Conservation (phyloP, 92 coral and sea anemone genomes). For the Pocillopora meandrina region DNA sequence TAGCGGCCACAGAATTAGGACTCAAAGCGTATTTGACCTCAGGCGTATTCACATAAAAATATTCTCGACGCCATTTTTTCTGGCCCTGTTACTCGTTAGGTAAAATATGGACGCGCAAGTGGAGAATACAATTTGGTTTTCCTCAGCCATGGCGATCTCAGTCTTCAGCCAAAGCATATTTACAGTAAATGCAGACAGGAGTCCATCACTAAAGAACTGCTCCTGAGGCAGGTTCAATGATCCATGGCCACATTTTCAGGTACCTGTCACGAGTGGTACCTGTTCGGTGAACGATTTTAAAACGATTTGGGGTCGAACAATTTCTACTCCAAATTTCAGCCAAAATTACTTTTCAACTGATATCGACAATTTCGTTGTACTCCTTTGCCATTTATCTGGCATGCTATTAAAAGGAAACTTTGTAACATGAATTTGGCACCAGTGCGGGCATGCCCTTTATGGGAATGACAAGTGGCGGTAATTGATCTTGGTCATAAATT, state of each 20-base stretch:
- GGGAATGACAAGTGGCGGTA: slow-evolving; percentile 10
- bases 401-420: neutral
- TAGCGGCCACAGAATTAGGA: too few species aligned
- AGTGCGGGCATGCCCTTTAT: neutral
- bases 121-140: too few species aligned
- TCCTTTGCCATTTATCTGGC: neutral
- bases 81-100: too few species aligned
- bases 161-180: too few species aligned
- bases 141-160: too few species aligned
- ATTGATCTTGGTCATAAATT: slow-evolving; percentile 31
- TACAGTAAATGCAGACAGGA: too few species aligned
- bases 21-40: too few species aligned
- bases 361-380: neutral
- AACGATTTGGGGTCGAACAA: slow-evolving; percentile 1
- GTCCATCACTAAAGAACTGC: neutral
- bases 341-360: neutral
- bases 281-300: neutral
- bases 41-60: too few species aligned
- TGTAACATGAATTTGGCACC: neutral
- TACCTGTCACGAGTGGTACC: slow-evolving; percentile 30
- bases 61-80: too few species aligned
- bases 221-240: neutral
- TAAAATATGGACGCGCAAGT: too few species aligned
- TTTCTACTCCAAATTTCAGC: neutral
- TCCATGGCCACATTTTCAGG: neutral